Evolutionary conservation across 35 echinoderm and acorn worm species (phyloP).

Genomic region (Patiria miniata): DNA sequence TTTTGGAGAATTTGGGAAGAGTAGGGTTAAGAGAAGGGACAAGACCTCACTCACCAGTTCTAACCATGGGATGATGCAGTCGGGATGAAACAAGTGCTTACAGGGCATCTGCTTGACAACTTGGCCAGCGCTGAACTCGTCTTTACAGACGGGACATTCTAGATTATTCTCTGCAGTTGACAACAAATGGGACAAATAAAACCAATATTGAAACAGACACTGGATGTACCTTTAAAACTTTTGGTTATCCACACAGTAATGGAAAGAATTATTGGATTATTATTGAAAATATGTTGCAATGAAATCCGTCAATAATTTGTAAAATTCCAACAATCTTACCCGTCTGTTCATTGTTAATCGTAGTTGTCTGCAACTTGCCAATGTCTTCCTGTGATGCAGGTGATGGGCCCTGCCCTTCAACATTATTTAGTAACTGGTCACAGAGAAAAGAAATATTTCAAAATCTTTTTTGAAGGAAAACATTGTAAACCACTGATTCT

Average conservation of each 20-base stretch:
- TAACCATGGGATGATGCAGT: constrained; percentile 84
- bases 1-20: too few species aligned
- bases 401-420: constrained; percentile 90
- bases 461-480: too few species aligned
- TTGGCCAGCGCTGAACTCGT: constrained; percentile 71
- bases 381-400: constrained; percentile 79
- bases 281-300: background rate
- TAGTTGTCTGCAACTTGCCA: constrained; percentile 53
- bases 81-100: constrained; percentile 77
- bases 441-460: constrained; percentile 34
- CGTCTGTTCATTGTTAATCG: constrained; percentile 59
- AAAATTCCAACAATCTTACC: constrained; percentile 31
- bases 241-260: background rate
- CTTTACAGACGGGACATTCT: constrained; percentile 96
- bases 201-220: too few species aligned
- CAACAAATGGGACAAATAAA: background rate
- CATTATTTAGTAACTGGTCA: constrained; percentile 87
- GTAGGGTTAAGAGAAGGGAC: background rate
- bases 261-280: background rate
- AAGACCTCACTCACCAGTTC: constrained; percentile 70
- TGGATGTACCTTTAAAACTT: background rate
- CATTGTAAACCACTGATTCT: too few species aligned
- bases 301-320: background rate
- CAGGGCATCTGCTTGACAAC: constrained; percentile 73
- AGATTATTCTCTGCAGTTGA: constrained; percentile 42